Percentiles rank a stretch among this genome's conserved stretches.
phyloP scores from a whole-genome alignment of 2,888 invertebrate species.

The Agonopterix arenella region DNA sequence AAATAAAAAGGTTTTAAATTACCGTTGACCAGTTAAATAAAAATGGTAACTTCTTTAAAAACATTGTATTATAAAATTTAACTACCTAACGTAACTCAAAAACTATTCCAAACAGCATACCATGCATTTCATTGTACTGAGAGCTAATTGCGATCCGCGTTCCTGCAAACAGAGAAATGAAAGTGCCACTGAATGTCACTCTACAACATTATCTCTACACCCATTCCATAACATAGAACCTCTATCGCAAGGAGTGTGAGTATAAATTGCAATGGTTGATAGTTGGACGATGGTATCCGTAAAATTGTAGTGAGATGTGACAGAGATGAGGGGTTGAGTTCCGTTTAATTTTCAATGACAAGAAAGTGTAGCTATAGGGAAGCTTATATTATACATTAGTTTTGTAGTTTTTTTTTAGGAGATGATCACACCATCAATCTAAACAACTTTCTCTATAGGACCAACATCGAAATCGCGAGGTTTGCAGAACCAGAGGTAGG shows the following conservation, averaged over 20 bases:
- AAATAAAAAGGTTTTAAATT: no score
- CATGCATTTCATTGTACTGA: slow-evolving; percentile 29
- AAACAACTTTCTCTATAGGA: no score
- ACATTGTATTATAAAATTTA: no score
- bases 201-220: background rate
- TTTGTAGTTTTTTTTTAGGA: no score
- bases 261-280: slow-evolving; percentile 2
- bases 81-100: no score
- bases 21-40: no score
- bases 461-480: no score
- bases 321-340: slow-evolving; percentile 51
- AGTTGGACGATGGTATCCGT: slow-evolving; percentile 13
- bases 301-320: slow-evolving; percentile 28
- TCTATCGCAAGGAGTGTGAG: slow-evolving; percentile 13
- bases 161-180: slow-evolving; percentile 48
- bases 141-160: slow-evolving; percentile 57
- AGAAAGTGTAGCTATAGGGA: slow-evolving; percentile 19
- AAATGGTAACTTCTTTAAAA: no score
- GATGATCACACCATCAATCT: no score
- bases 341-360: slow-evolving; percentile 62
- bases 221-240: background rate
- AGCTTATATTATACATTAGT: no score
- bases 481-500: no score
- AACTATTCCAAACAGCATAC: background rate
- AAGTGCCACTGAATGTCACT: slow-evolving; percentile 25